Evolutionary conservation across 2,888 invertebrate genomes (phyloP).

Genomic region (Mythimna lalbum): DNA sequence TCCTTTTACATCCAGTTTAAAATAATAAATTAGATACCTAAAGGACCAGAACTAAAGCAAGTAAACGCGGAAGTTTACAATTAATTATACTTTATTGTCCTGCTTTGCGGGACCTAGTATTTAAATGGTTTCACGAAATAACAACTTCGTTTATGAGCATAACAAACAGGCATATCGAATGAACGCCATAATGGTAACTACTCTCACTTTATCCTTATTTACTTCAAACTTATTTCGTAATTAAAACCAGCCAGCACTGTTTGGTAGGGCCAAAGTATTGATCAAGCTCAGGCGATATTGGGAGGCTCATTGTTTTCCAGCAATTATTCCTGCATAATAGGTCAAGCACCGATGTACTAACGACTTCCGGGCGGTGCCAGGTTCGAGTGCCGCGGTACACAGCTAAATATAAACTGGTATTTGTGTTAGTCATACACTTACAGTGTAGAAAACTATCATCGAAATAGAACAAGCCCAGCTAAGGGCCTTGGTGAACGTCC

Average conservation of each 20-base stretch:
- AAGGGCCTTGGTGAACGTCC: constrained; percentile 70
- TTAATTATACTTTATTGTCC: neutral
- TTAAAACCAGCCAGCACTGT: constrained; percentile 42
- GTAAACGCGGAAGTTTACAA: neutral
- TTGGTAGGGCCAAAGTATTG: constrained; percentile 42
- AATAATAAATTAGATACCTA: constrained; percentile 4
- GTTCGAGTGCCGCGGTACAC: constrained; percentile 68
- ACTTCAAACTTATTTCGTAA: constrained; percentile 29
- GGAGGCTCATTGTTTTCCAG: constrained; percentile 70
- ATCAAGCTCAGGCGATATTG: constrained; percentile 54
- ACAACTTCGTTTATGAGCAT: neutral
- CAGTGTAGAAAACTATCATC: constrained; percentile 61
- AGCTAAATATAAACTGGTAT: constrained; percentile 76
- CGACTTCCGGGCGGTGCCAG: constrained; percentile 79
- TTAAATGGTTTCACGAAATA: constrained; percentile 20
- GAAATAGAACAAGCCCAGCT: constrained; percentile 70
- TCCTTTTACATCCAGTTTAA: neutral
- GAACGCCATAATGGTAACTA: constrained; percentile 28
- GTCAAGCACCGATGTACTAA: constrained; percentile 77
- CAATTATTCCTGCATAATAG: constrained; percentile 78
- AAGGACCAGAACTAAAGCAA: constrained; percentile 14
- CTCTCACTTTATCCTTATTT: constrained; percentile 34
- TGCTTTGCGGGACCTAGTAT: neutral
- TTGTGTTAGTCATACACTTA: constrained; percentile 66
- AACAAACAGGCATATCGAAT: constrained; percentile 17